Conservation (phyloP, 2,113 vertebrate genomes). For the Aldabrachelys gigantea region DNA sequence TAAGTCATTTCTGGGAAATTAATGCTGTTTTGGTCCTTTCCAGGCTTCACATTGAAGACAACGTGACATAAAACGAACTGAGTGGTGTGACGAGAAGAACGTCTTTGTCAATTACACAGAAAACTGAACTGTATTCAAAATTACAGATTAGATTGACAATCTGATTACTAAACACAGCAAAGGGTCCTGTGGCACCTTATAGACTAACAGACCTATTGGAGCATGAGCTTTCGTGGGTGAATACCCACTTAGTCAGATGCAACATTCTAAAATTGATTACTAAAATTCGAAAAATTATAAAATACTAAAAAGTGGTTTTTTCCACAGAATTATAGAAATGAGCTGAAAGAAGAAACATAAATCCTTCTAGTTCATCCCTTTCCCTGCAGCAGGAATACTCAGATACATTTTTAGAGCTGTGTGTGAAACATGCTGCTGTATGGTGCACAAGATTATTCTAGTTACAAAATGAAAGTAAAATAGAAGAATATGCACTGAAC, state of each 20-base stretch:
- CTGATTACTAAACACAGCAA: background rate
- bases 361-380: background rate
- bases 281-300: background rate
- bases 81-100: background rate
- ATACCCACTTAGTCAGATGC: too few relatives aligned
- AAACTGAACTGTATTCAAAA: background rate
- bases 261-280: too few relatives aligned
- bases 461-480: background rate
- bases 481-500: accelerated
- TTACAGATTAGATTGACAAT: background rate
- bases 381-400: background rate
- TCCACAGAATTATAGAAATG: background rate
- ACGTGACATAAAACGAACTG: background rate
- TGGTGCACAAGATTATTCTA: background rate
- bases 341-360: background rate
- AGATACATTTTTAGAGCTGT: background rate
- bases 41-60: conserved; percentile 38
- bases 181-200: too few relatives aligned
- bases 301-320: background rate
- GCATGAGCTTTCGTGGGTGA: too few relatives aligned
- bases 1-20: background rate
- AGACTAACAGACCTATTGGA: too few relatives aligned
- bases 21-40: background rate
- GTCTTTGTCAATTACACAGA: background rate
- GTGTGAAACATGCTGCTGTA: background rate